Evolutionary conservation across 2,888 invertebrate species (phyloP).

Genomic region (Drosophila monieri): DNA sequence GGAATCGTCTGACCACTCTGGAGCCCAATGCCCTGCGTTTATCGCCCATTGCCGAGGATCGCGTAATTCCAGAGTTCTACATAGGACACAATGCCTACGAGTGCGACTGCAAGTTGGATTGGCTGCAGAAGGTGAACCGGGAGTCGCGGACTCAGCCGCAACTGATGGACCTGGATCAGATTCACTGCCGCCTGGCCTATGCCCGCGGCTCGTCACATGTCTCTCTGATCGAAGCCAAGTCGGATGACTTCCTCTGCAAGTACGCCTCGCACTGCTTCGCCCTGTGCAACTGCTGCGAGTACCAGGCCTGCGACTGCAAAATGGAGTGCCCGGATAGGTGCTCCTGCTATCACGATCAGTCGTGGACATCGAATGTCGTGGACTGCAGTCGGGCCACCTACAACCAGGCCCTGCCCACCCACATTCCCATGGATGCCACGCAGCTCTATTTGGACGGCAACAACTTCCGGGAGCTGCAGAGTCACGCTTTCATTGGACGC

Average conservation of each 20-base stretch:
- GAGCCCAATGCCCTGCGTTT: constrained; percentile 94
- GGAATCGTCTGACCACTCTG: constrained; percentile 95
- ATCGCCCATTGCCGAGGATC: constrained; percentile 91
- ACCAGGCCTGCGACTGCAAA: constrained; percentile 98
- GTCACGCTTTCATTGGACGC: constrained; percentile 96
- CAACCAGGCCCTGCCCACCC: constrained; percentile 91
- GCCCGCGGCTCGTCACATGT: constrained; percentile 93
- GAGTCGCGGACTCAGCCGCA: constrained; percentile 92
- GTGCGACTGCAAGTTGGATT: constrained; percentile 97
- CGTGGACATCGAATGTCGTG: constrained; percentile 96
- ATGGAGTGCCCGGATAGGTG: constrained; percentile 97
- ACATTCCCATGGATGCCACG: constrained; percentile 97
- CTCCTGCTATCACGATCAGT: constrained; percentile 96
- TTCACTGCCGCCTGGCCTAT: constrained; percentile 94
- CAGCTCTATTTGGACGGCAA: constrained; percentile 97
- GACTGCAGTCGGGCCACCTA: constrained; percentile 94
- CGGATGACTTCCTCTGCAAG: constrained; percentile 95
- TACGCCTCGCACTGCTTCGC: constrained; percentile 97
- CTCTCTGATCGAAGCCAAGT: constrained; percentile 93
- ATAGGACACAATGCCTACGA: constrained; percentile 97
- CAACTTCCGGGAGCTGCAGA: constrained; percentile 92
- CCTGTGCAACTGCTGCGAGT: constrained; percentile 97
- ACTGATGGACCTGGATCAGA: constrained; percentile 94
- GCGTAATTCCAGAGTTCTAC: constrained; percentile 94
- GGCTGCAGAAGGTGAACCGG: constrained; percentile 95